These are phyloP conservation scores for Hypolimnas misippus DNA, from an alignment of 2,888 invertebrate genomes.

Conservation along the genomic window DNA sequence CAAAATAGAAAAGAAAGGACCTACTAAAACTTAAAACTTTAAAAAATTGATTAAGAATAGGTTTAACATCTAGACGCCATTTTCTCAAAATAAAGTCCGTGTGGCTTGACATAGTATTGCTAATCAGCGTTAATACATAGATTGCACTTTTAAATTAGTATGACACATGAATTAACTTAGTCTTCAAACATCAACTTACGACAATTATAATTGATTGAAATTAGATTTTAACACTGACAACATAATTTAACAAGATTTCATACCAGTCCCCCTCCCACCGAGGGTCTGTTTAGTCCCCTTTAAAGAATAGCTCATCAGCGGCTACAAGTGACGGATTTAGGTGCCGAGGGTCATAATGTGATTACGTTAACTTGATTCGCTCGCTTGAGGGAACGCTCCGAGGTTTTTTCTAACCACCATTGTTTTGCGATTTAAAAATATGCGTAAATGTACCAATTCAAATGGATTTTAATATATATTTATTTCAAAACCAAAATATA, in stretches of 20 bases:
- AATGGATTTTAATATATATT: no score
- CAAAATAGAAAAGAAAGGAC: no score
- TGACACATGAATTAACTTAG: no score
- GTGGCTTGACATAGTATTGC: no score
- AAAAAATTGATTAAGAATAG: no score
- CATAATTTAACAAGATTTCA: slow-evolving; percentile 9
- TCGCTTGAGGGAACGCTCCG: slow-evolving; percentile 25
- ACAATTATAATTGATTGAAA: neutral
- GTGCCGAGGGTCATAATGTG: slow-evolving; percentile 58
- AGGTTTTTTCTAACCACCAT: slow-evolving; percentile 34
- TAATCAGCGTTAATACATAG: no score
- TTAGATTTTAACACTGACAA: slow-evolving; percentile 7
- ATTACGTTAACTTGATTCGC: slow-evolving; percentile 69
- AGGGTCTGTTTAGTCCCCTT: slow-evolving; percentile 24
- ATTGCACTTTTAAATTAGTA: neutral
- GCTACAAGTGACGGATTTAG: slow-evolving; percentile 57
- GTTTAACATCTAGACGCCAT: no score
- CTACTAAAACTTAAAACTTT: no score
- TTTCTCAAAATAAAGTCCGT: no score
- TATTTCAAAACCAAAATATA: no score
- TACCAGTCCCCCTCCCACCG: neutral
- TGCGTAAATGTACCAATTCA: neutral
- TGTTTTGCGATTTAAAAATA: slow-evolving; percentile 24
- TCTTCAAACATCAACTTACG: neutral
- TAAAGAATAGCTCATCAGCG: slow-evolving; percentile 75